These are phyloP conservation scores for Octodonta nipae DNA, from an alignment of 2,888 invertebrate genomes.

Conservation along the genomic window DNA sequence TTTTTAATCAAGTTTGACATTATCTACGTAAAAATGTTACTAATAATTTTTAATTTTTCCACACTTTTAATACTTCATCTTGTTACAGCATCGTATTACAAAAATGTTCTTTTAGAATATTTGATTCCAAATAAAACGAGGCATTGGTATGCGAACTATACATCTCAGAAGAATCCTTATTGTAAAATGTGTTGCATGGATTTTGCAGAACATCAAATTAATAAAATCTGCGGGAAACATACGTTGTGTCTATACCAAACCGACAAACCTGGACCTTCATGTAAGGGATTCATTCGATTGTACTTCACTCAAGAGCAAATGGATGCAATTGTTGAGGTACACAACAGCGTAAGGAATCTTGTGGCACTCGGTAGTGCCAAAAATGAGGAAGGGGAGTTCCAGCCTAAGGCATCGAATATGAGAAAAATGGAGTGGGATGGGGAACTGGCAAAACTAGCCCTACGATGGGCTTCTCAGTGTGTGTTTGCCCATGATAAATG, in stretches of 20 bases:
- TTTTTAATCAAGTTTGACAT: no score
- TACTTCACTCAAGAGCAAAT: conserved; percentile 29
- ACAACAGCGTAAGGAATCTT: conserved; percentile 33
- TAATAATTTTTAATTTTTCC: no score
- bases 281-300: conserved; percentile 23
- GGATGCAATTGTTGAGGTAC: conserved; percentile 31
- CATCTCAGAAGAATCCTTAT: no score
- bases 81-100: no score
- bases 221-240: conserved; percentile 26
- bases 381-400: conserved; percentile 32
- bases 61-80: no score
- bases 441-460: conserved; percentile 33
- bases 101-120: no score
- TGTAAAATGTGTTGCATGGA: conserved; percentile 26
- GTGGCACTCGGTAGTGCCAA: conserved; percentile 28
- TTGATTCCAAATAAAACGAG: no score
- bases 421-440: conserved; percentile 32
- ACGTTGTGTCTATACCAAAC: conserved; percentile 24
- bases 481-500: conserved; percentile 31
- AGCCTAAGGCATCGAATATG: conserved; percentile 33
- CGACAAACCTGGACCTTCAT: conserved; percentile 18
- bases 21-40: no score
- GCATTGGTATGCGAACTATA: no score
- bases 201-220: conserved; percentile 17
- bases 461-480: conserved; percentile 37